Percentiles rank a stretch among this genome's conserved stretches.
These are phyloP conservation scores for Addax nasomaculatus DNA, from an alignment of 2,113 vertebrate genomes.

Conservation along the genomic window DNA sequence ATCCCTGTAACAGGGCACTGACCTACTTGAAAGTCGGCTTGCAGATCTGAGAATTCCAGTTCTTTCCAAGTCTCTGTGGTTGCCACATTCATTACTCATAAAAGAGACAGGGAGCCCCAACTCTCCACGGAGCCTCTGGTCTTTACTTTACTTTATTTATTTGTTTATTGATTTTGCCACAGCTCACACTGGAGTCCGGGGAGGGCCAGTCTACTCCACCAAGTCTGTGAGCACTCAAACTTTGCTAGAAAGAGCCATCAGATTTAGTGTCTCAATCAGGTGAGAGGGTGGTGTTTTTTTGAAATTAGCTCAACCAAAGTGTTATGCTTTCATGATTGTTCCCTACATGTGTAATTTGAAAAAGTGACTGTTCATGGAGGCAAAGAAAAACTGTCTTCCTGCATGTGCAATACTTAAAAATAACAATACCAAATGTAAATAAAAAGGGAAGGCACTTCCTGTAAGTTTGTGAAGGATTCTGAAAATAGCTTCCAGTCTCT, in stretches of 20 bases:
- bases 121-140: constrained; percentile 72
- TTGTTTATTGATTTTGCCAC: constrained; percentile 79
- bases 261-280: constrained; percentile 33
- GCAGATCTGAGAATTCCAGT: constrained; percentile 35
- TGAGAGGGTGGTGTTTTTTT: constrained; percentile 30
- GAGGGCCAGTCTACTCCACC: neutral
- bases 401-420: constrained; percentile 63
- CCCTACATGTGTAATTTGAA: neutral
- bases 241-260: constrained; percentile 76
- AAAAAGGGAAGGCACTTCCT: constrained; percentile 77
- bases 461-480: constrained; percentile 68
- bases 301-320: constrained; percentile 10
- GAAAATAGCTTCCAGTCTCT: constrained; percentile 73
- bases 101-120: constrained; percentile 74
- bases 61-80: constrained; percentile 75
- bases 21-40: constrained; percentile 61
- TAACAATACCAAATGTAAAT: constrained; percentile 66
- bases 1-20: constrained; percentile 47
- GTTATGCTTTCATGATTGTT: neutral
- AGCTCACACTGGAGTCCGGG: constrained; percentile 54
- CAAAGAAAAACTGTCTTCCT: neutral
- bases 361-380: neutral
- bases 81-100: constrained; percentile 76
- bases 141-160: constrained; percentile 74
- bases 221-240: constrained; percentile 32